phyloP scores from a whole-genome alignment of 2,797 vertebrate genomes.

The Austrolebias charrua region DNA sequence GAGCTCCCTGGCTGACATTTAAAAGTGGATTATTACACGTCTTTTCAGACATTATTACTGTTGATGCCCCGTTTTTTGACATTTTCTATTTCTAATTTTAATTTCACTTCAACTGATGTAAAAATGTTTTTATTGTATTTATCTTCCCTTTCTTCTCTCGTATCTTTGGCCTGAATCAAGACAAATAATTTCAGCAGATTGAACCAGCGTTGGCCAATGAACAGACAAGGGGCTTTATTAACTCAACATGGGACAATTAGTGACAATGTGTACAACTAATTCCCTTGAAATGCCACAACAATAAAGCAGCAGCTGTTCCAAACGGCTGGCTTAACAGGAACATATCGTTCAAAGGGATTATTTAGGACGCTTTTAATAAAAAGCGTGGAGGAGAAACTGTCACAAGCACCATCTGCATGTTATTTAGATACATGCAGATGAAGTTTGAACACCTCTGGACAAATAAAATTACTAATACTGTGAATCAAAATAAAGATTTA shows the following conservation, averaged over 20 bases:
- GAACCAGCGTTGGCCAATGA: conserved; percentile 1
- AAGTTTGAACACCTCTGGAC: background rate
- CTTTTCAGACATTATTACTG: background rate
- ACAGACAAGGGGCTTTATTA: conserved; percentile 58
- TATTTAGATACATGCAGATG: conserved; percentile 3
- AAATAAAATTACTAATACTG: background rate
- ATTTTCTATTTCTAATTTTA: background rate
- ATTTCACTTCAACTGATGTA: background rate
- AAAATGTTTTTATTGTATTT: background rate
- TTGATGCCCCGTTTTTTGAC: background rate
- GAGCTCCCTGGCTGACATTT: conserved; percentile 30
- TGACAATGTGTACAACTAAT: conserved; percentile 70
- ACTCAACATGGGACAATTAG: conserved; percentile 63
- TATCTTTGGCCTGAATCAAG: conserved; percentile 29
- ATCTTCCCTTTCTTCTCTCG: conserved; percentile 15
- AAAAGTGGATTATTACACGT: too few species aligned
- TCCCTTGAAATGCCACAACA: conserved; percentile 75
- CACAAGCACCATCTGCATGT: conserved; percentile 22
- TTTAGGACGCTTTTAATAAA: conserved; percentile 47
- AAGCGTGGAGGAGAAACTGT: conserved; percentile 28
- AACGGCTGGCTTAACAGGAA: conserved; percentile 63
- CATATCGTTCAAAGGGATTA: conserved; percentile 53
- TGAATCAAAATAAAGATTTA: background rate
- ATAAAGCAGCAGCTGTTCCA: conserved; percentile 71
- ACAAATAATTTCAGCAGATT: conserved; percentile 36